Evolutionary conservation across 2,113 vertebrate species (phyloP).

Genomic region (Sinocyclocheilus anophthalmus): DNA sequence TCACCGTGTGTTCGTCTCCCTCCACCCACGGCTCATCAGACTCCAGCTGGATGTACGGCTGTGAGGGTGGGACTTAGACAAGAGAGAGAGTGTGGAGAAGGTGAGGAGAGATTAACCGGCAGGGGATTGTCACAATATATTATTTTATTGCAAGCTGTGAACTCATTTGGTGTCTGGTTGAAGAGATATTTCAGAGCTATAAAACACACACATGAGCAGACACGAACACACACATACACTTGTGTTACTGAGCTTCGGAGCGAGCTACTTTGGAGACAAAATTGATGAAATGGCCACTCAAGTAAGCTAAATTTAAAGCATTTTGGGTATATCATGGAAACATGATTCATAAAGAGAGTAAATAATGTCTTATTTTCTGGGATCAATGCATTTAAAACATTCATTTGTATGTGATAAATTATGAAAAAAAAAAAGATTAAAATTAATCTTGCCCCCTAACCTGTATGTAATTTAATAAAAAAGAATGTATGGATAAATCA

Average conservation of each 20-base stretch:
- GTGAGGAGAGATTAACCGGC: conserved; percentile 36
- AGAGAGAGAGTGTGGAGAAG: conserved; percentile 29
- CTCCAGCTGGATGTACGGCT: conserved; percentile 67
- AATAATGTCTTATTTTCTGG: not conserved
- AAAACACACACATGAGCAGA: not conserved
- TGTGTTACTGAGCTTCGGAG: not conserved
- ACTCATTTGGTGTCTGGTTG: conserved; percentile 40
- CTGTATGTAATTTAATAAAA: too few relatives aligned
- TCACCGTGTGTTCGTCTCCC: conserved; percentile 75
- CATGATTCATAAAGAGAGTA: too few relatives aligned
- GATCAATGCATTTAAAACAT: not conserved
- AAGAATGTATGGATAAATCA: too few relatives aligned
- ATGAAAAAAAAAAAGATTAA: not conserved
- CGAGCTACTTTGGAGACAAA: not conserved
- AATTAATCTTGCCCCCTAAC: too few relatives aligned
- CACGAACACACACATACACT: not conserved
- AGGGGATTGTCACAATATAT: conserved; percentile 42
- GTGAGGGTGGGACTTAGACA: conserved; percentile 77
- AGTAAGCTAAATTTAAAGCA: not conserved
- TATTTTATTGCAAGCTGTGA: conserved; percentile 40
- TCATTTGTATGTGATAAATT: not conserved
- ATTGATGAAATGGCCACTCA: not conserved
- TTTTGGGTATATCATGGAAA: not conserved
- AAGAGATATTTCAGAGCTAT: conserved; percentile 36
- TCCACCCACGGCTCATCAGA: conserved; percentile 79